phyloP scores from a whole-genome alignment of 1,140 invertebrate species.

The Dendrolimus kikuchii region DNA sequence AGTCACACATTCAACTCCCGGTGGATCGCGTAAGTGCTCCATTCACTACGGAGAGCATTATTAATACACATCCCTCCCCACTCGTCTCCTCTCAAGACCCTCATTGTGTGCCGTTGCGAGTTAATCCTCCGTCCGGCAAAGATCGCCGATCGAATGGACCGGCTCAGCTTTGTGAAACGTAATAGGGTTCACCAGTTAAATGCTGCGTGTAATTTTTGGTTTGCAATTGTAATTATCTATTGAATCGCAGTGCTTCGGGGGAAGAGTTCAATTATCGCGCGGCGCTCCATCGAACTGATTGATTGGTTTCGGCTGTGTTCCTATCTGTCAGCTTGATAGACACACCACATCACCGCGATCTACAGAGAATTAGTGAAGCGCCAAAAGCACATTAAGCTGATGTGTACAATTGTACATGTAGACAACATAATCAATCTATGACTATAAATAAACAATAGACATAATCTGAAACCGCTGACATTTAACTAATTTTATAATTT shows the following conservation, averaged over 20 bases:
- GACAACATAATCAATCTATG: no score
- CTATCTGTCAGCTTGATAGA: constrained; percentile 54
- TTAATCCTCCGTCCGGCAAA: constrained; percentile 56
- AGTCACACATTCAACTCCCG: constrained; percentile 63
- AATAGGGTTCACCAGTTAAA: constrained; percentile 58
- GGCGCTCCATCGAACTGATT: constrained; percentile 57
- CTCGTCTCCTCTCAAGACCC: constrained; percentile 41
- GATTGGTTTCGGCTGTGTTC: constrained; percentile 56
- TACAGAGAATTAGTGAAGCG: constrained; percentile 40
- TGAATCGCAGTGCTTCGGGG: constrained; percentile 46
- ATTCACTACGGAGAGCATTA: constrained; percentile 59
- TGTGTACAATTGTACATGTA: background rate
- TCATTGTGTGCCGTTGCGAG: constrained; percentile 50
- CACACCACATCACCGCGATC: constrained; percentile 35
- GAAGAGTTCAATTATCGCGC: constrained; percentile 64
- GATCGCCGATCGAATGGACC: constrained; percentile 49
- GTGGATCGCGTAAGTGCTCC: constrained; percentile 61
- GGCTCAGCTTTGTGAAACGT: constrained; percentile 51
- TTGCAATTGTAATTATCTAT: constrained; percentile 67
- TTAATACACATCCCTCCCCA: constrained; percentile 57
- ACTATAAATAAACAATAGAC: no score
- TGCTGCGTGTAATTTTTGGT: constrained; percentile 62
- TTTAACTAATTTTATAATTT: no score
- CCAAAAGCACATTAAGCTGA: constrained; percentile 13
- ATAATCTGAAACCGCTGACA: no score